These are phyloP conservation scores for Takifugu flavidus DNA, from an alignment of 2,113 vertebrate genomes.

Conservation along the genomic window DNA sequence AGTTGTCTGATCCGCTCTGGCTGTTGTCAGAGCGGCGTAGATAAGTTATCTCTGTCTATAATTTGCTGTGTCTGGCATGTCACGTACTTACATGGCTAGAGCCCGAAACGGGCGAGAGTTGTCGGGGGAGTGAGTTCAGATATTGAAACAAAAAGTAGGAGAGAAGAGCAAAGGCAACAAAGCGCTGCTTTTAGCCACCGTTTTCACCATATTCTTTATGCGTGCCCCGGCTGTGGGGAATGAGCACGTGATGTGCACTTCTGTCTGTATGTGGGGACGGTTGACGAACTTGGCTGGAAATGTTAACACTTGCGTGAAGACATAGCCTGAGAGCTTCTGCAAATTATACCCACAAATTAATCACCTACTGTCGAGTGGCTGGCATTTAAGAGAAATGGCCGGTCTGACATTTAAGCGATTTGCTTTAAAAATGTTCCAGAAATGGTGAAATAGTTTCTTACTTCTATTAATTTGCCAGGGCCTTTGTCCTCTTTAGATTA, in stretches of 20 bases:
- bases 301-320: no score
- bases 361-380: not conserved
- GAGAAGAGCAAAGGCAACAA: no score
- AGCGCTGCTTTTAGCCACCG: no score
- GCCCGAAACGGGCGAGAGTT: constrained; percentile 20
- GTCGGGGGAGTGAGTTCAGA: not conserved
- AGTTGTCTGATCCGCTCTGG: constrained; percentile 27
- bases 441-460: constrained; percentile 2
- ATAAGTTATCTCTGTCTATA: constrained; percentile 8
- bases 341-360: no score
- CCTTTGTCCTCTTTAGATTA: constrained; percentile 18
- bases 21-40: constrained; percentile 10
- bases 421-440: not conserved
- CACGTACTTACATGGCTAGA: constrained; percentile 4
- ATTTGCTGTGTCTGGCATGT: constrained; percentile 5
- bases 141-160: no score
- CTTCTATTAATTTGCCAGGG: constrained; percentile 11
- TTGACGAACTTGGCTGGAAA: no score
- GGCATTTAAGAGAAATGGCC: constrained; percentile 9
- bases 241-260: no score
- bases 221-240: no score
- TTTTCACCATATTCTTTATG: no score
- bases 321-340: no score
- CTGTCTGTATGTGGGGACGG: no score
- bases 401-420: constrained; percentile 13